These are phyloP conservation scores for Coilia nasus DNA, from an alignment of 2,797 vertebrate genomes.

Conservation along the genomic window DNA sequence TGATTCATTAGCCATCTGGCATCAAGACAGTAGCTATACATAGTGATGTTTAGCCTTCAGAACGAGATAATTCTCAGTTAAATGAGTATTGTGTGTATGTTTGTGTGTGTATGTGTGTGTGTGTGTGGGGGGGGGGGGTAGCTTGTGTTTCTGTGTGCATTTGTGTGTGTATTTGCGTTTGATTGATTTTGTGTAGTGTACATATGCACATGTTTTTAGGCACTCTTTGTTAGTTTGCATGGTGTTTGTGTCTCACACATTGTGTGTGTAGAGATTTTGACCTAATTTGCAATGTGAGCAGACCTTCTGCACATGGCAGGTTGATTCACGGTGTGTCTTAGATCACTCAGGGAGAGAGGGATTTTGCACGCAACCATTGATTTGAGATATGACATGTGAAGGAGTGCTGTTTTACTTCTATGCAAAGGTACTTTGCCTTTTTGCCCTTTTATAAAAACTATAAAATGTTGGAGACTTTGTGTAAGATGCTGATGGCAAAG, in stretches of 20 bases:
- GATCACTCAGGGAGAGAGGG: neutral
- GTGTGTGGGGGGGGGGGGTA: neutral
- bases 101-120: conserved; percentile 22
- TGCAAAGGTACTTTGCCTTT: neutral
- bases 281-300: neutral
- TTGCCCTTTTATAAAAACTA: neutral
- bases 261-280: neutral
- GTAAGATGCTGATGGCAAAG: neutral
- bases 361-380: neutral
- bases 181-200: neutral
- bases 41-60: too few relatives aligned
- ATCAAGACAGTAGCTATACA: conserved; percentile 60
- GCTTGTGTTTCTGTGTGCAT: neutral
- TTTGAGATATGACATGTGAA: too few relatives aligned
- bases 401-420: neutral
- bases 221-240: neutral
- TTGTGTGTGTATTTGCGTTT: neutral
- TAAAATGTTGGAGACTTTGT: neutral
- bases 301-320: neutral
- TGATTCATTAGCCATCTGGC: conserved; percentile 90
- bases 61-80: conserved; percentile 51
- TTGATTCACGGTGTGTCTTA: neutral
- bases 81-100: conserved; percentile 32
- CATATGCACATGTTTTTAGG: neutral
- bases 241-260: neutral